These are phyloP conservation scores for Strigamia maritima DNA, from an alignment of 2,888 invertebrate genomes.

Conservation along the genomic window DNA sequence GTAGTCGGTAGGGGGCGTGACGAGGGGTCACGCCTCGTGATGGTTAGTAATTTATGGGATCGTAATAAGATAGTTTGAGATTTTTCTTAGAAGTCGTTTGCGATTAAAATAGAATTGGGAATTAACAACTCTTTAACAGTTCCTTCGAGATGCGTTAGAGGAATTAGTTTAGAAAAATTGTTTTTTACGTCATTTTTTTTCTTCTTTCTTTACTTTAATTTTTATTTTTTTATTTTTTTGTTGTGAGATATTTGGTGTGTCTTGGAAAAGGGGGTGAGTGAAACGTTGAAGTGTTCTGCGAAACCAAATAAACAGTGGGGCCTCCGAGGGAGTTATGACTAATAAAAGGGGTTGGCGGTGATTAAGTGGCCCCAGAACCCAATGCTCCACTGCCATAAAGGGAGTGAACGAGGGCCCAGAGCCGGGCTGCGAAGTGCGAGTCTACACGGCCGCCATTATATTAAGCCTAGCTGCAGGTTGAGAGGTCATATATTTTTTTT, in stretches of 20 bases:
- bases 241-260: neutral
- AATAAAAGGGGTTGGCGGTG: conserved; percentile 26
- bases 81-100: conserved; percentile 3
- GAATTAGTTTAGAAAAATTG: neutral
- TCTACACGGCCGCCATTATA: conserved; percentile 3
- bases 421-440: neutral
- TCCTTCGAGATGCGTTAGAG: neutral
- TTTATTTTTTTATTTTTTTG: neutral
- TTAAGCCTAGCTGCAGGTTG: conserved; percentile 6
- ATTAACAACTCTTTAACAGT: conserved; percentile 8
- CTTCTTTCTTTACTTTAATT: too few species aligned
- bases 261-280: conserved; percentile 20
- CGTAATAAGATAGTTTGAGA: neutral
- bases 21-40: neutral
- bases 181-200: neutral
- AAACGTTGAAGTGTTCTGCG: conserved; percentile 21
- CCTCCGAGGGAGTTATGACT: conserved; percentile 19
- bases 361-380: conserved; percentile 26
- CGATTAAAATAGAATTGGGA: conserved; percentile 11
- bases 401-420: conserved; percentile 7
- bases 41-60: conserved; percentile 13
- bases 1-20: neutral
- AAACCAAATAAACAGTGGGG: conserved; percentile 27
- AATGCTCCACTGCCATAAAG: conserved; percentile 18
- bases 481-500: neutral